Evolutionary conservation across 30 jellyfish, hydroid and myxozoan species (phyloP).

Genomic region (Hydractinia echinata): DNA sequence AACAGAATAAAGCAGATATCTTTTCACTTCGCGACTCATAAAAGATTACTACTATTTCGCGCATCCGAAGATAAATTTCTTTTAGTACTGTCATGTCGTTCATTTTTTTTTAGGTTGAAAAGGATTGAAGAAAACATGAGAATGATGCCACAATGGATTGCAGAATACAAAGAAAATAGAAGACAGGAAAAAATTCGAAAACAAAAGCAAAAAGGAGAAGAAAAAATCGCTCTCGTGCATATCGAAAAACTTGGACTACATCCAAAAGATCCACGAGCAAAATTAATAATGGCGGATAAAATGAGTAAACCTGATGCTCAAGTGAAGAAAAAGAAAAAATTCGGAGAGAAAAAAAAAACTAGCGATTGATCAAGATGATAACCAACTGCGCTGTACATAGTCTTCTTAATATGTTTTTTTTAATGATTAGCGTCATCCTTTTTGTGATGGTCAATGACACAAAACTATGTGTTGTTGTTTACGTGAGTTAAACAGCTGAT

Average conservation of each 20-base stretch:
- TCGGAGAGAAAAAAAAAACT: conserved; percentile 2
- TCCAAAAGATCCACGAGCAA: conserved; percentile 91
- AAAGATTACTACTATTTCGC: not conserved
- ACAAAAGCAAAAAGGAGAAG: conserved; percentile 44
- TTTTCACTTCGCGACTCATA: no score
- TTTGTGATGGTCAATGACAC: not conserved
- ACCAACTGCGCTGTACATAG: not conserved
- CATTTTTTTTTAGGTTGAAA: conserved; percentile 31
- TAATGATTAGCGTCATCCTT: not conserved
- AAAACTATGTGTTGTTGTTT: not conserved
- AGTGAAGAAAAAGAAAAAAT: conserved; percentile 19
- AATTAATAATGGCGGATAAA: conserved; percentile 41
- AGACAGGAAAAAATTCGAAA: conserved; percentile 44
- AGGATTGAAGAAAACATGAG: conserved; percentile 68
- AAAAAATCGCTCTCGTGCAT: conserved; percentile 39
- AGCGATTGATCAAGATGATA: not conserved
- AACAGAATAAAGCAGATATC: no score
- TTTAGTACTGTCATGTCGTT: not conserved
- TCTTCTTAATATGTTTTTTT: not conserved
- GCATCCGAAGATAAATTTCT: not conserved
- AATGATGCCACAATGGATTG: conserved; percentile 80
- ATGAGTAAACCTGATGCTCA: not conserved
- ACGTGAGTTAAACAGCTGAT: not conserved
- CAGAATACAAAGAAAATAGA: conserved; percentile 54
- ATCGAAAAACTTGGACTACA: conserved; percentile 64